Evolutionary conservation across 2,113 vertebrate genomes (phyloP), one percentile per base, ranked within the genome.

Genomic region (Trogon melanurus): DNA sequence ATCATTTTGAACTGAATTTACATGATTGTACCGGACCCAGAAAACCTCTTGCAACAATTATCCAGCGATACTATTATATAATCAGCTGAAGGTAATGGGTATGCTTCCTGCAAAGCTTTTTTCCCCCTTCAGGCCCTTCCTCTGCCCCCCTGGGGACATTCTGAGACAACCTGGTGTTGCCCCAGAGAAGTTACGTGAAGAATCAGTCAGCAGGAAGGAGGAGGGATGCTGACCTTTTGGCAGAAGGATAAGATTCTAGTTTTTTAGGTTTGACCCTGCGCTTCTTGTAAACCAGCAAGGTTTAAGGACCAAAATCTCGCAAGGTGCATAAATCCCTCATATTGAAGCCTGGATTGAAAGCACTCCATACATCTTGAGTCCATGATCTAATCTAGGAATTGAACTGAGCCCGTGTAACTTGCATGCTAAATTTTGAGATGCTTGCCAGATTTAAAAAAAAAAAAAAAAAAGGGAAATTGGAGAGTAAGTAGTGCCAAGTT

Each of bases 1-100:
- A 48, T 94, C 20, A 57, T 93, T 93, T 64, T 72, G 67, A 79
- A 50, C 72, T 29, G 10, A 84, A 93, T 90, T 92, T 88, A 23
- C 71, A 17, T 79, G 81, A 82, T 92, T 88, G 32, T 81, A 48
- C 48, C 4, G 26, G 70, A 95, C 65, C 72, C 44, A 88, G 75
- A 91, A 87, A 97, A 79, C n/a, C 70, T 88, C 81, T 89, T 67
- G 38, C 60, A 76, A 36, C 38, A 61, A 4, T 95, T 94, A 69
- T 27, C 71, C 23, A 72, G 51, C 76, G 60, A 72, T 65, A 60
- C 14, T 41, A 34, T 21, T 79, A 8, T 62, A 26, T 81, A 72
- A 85, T 96, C 84, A 95, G 53, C 66, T 72, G 69, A 50, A 86
- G 72, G 27, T 48, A 38, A 76, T 34, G 30, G 11, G 2, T 71